Conservation (phyloP, 2,797 vertebrate genomes). For the Micromesistius poutassou region DNA sequence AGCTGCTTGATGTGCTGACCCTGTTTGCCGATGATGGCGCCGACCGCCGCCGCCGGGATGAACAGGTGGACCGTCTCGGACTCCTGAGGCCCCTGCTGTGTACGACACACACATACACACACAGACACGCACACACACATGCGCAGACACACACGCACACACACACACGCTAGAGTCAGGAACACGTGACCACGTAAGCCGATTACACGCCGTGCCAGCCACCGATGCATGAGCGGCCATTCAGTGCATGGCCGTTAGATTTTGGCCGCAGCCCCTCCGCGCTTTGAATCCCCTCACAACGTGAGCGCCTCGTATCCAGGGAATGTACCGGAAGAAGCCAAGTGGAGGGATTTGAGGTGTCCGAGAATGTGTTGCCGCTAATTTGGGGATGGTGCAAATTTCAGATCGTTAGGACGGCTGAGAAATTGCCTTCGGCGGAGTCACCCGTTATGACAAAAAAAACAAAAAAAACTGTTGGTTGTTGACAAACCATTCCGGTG, state of each 20-base stretch:
- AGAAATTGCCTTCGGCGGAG: slow-evolving; percentile 1
- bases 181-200: not conserved
- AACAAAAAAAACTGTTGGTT: slow-evolving; percentile 42
- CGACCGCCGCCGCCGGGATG: slow-evolving; percentile 94
- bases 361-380: not conserved
- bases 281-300: not conserved
- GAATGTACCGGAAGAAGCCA: not conserved
- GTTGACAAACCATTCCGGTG: slow-evolving; percentile 27
- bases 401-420: not conserved
- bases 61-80: slow-evolving; percentile 97
- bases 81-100: slow-evolving; percentile 83
- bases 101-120: slow-evolving; percentile 19
- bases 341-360: not conserved
- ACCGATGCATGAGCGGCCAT: not conserved
- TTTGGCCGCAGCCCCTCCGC: not conserved
- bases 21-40: slow-evolving; percentile 98
- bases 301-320: not conserved
- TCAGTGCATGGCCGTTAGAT: not conserved
- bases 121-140: too few species aligned
- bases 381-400: not conserved
- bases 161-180: not conserved
- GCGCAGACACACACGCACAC: too few species aligned
- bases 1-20: slow-evolving; percentile 99
- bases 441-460: slow-evolving; percentile 17
- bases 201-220: not conserved